Evolutionary conservation across 2,888 invertebrate genomes (phyloP), one percentile per base, ranked within the genome.

Genomic region (Palloptera scutellata): DNA sequence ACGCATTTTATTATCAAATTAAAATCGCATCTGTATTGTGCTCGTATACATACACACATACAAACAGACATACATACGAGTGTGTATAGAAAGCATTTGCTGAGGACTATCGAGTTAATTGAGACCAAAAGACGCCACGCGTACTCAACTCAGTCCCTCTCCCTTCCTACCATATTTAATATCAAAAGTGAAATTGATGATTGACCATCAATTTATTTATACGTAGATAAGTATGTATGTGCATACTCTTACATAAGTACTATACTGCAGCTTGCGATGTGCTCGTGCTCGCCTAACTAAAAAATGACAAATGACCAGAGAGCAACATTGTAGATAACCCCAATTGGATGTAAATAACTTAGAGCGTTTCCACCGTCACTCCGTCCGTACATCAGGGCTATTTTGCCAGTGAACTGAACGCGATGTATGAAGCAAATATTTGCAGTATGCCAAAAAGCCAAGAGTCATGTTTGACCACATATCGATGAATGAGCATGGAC

Each of bases 201-300:
- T 66, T 64, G 69, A 60, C 69, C 69, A 75, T 75, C 73, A 74
- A 74, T 74, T 73, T 71, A 70, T 61, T 69, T 70, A 72, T 66
- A 11, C 53, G 8, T 48, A n/a, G 8, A 48, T 48, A 48, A 48
- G 6, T 30, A 30, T n/a, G n/a, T 43, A 43, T 11, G 45, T 43
- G 12, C 45, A 43, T n/a, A n/a, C n/a, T n/a, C n/a, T n/a, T n/a
- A n/a, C n/a, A n/a, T n/a, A n/a, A n/a, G n/a, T n/a, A n/a, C n/a
- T n/a, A n/a, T n/a, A n/a, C n/a, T n/a, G n/a, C n/a, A n/a, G 6
- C 2, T 30, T 30, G 30, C 30, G 30, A 30, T 30, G 30, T 48
- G 30, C 30, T 15, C 17, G 17, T 20, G 20, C 30, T 6, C 9
- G 58, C 42, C 41, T 40, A 13, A 19, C 4, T 15, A 15, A 15